Conservation (phyloP, 53 echinoderm and acorn worm genomes). For the Paelopatides confundens region DNA sequence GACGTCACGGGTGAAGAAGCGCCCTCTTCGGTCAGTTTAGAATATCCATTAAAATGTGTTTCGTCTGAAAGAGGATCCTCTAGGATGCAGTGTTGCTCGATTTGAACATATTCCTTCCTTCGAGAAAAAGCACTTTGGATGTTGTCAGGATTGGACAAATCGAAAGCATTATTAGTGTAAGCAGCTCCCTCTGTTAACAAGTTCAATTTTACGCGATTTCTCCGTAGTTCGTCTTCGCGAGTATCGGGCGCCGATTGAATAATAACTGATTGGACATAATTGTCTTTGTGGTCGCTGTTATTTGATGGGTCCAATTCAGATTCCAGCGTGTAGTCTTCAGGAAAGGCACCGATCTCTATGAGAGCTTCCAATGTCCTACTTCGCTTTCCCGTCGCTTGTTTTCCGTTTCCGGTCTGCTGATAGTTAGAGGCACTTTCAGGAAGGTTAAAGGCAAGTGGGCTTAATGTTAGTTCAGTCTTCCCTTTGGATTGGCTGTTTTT, state of each 20-base stretch:
- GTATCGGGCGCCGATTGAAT: not conserved
- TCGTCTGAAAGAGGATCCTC: not conserved
- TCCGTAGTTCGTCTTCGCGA: not conserved
- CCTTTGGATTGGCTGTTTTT: not conserved
- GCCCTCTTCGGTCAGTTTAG: not conserved
- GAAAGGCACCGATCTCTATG: conserved; percentile 58
- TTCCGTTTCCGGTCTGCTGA: not conserved
- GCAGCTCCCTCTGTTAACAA: conserved; percentile 28
- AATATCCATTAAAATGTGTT: not conserved
- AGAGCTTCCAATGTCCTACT: conserved; percentile 48
- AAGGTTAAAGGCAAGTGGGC: not conserved
- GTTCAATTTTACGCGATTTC: not conserved
- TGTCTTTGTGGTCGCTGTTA: not conserved
- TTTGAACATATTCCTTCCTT: not conserved
- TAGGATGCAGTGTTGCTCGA: not conserved
- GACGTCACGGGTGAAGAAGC: not conserved
- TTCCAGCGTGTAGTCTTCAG: not conserved
- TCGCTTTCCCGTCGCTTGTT: not conserved
- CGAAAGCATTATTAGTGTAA: conserved; percentile 42
- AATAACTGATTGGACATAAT: not conserved
- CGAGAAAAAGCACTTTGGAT: not conserved
- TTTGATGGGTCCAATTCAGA: not conserved
- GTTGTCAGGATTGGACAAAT: not conserved
- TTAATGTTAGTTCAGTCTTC: not conserved
- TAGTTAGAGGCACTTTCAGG: conserved; percentile 1